Base-by-base conservation (phyloP, 2,113 vertebrate species). In the Zosterops borbonicus region DNA sequence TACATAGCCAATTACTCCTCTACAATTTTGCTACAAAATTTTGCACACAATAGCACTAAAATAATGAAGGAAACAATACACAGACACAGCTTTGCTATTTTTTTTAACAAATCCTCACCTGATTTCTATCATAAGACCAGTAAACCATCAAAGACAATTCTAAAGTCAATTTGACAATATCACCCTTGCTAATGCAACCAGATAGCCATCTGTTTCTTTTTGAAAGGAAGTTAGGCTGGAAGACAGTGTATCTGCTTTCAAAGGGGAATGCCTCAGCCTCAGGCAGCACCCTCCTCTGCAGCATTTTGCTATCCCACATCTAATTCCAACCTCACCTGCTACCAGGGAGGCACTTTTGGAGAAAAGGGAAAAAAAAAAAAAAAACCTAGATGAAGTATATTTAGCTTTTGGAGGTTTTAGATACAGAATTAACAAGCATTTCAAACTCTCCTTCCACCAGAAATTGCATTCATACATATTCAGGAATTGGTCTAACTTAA, bases 361-460 rank as follows among this genome's bases (percentile, higher is more conserved):
- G 22, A 46, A 52, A 12, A 58, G 8, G 22, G 1, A 3, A 1
- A 14, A 46, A 22, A 53, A 22, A 3, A 1, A 14, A 46, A 22
- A 53, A 22, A 14, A 21, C 9, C 3, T 29, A 33, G 35, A n/a
- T 39, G 12, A 41, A 29, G 9, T 33, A 27, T 33, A 70, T 82
- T 63, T 73, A 33, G 9, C 23, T 59, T 20, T 59, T 5, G 4
- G 25, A 2, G 11, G 3, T 28, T 62, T 18, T 9, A 42, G 64
- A 50, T 27, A 69, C 3, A 58, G 50, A 80, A 50, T 68, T 80
- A 49, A 20, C 22, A 71, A 31, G 11, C 3, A 0, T 63, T 75
- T 84, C 35, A 41, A 77, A 78, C 11, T 52, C 24, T 52, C 35
- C 46, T 86, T 75, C 12, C 37, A 44, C 31, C n/a, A 70, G 50